Base-by-base conservation (phyloP, 2,113 vertebrate genomes). In the Atractosteus spatula region DNA sequence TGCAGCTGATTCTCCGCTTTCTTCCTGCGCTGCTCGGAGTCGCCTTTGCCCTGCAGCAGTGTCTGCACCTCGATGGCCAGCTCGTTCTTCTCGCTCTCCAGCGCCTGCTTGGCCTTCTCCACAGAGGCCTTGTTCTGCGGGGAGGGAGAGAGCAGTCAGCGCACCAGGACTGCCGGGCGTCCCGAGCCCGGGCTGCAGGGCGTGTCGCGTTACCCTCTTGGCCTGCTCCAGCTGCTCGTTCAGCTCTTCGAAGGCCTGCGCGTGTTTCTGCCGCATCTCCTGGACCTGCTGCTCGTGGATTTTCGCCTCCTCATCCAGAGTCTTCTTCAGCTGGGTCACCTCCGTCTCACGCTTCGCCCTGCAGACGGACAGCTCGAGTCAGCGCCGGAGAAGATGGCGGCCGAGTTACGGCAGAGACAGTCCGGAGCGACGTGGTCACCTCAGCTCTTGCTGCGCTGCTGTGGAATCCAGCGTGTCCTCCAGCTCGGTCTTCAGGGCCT, bases 381-480 rank as follows among this genome's bases (percentile, higher is more conserved):
- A 29, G 76, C 4, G 62, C 29, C 0, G 3, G 51, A 12, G 47
- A 45, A 8, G 7, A 66, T 44, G 56, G 17, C 29, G 43, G 29
- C 29, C 29, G 29, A 29, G 29, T 2, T 29, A 29, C 14, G 4
- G 7, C 47, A 12, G 12, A 17, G 13, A 0, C 0, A 3, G 14
- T 54, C 14, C 8, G 12, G 29, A 1, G 29, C 47, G 10, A 7
- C 47, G 16, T 12, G 0, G 0, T 64, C 89, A 99, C 97, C 96
- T 94, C 82, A 99, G 95, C 70, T 98, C 97, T 80, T 98, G 96
- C 81, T 99, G 97, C 51, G 96, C 93, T 2, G 97, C 97, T 0
- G 97, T 99, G 63, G 95, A 95, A 84, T 99, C 97, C 77, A 96
- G 80, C 0, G 97, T 99, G 85, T 99, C 97, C 83, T 99, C 97